Conservation (phyloP, 2,113 vertebrate genomes). For the Hypomesus transpacificus region DNA sequence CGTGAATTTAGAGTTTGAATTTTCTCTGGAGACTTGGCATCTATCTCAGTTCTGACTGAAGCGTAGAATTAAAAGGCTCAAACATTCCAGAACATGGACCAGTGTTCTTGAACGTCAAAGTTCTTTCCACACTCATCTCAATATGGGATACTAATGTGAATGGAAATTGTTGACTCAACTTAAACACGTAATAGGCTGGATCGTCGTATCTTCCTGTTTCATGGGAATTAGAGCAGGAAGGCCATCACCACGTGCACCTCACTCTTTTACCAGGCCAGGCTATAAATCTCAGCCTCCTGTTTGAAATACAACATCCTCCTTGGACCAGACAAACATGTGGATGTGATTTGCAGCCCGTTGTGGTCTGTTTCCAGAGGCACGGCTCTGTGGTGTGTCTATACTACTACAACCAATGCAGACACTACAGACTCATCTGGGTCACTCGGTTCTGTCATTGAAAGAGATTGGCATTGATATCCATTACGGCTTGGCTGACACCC, state of each 20-base stretch:
- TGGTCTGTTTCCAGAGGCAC: conserved; percentile 44
- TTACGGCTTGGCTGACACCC: conserved; percentile 56
- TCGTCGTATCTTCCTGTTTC: neutral
- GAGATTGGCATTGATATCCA: conserved; percentile 71
- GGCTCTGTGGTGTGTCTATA: conserved; percentile 37
- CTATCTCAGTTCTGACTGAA: neutral
- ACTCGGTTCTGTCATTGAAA: conserved; percentile 62
- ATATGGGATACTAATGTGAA: too few species aligned
- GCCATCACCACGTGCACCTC: conserved; percentile 14
- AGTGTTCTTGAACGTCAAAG: neutral
- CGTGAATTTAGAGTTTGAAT: conserved; percentile 1
- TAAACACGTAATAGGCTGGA: too few species aligned
- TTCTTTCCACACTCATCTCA: too few species aligned
- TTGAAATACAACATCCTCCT: conserved; percentile 47
- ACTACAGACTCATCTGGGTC: conserved; percentile 52
- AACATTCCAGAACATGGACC: neutral
- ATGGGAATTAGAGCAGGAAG: conserved; percentile 5
- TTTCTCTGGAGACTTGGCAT: neutral
- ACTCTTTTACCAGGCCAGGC: conserved; percentile 35
- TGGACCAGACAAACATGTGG: conserved; percentile 40
- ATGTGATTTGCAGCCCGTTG: conserved; percentile 46
- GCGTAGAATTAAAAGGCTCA: neutral
- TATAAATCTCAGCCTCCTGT: conserved; percentile 19
- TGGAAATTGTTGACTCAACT: too few species aligned
- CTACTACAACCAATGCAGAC: conserved; percentile 17